Evolutionary conservation across 2,888 invertebrate species (phyloP).

Genomic region (Drosophila formosana): DNA sequence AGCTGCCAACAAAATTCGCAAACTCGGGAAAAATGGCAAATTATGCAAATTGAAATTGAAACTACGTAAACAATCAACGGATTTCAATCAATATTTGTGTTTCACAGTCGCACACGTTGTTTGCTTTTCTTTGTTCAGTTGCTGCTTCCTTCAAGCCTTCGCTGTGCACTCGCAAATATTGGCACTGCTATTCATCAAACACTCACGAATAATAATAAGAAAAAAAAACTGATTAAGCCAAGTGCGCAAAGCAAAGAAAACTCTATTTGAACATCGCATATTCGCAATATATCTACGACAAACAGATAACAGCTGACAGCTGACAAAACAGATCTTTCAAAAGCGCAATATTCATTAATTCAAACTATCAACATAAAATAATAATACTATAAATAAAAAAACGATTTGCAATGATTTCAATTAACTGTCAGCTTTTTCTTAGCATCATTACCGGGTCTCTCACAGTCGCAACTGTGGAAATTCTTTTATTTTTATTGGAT

Average conservation of each 20-base stretch:
- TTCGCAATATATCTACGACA: slow-evolving; percentile 1
- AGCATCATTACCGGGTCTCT: too few relatives aligned
- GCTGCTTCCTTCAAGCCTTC: neutral
- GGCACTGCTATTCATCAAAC: slow-evolving; percentile 36
- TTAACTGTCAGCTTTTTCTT: too few relatives aligned
- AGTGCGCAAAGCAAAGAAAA: slow-evolving; percentile 9
- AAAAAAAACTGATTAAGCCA: slow-evolving; percentile 31
- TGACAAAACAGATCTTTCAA: neutral
- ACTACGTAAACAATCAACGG: slow-evolving; percentile 17
- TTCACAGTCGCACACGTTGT: slow-evolving; percentile 29
- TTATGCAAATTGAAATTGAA: neutral
- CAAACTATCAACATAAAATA: too few relatives aligned
- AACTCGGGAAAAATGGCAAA: slow-evolving; percentile 9
- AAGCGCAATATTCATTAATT: too few relatives aligned
- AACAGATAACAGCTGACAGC: slow-evolving; percentile 5
- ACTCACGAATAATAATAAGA: slow-evolving; percentile 15
- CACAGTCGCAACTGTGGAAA: too few relatives aligned
- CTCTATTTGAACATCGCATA: slow-evolving; percentile 12
- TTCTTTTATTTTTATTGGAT: too few relatives aligned
- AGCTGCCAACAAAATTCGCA: slow-evolving; percentile 2
- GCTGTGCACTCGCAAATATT: slow-evolving; percentile 40
- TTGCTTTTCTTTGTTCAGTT: slow-evolving; percentile 35
- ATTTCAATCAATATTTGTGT: slow-evolving; percentile 23
- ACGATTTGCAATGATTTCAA: too few relatives aligned
- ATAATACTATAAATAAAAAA: too few relatives aligned